phyloP scores from a whole-genome alignment of 2,113 vertebrate genomes.

The Nicator chloris region DNA sequence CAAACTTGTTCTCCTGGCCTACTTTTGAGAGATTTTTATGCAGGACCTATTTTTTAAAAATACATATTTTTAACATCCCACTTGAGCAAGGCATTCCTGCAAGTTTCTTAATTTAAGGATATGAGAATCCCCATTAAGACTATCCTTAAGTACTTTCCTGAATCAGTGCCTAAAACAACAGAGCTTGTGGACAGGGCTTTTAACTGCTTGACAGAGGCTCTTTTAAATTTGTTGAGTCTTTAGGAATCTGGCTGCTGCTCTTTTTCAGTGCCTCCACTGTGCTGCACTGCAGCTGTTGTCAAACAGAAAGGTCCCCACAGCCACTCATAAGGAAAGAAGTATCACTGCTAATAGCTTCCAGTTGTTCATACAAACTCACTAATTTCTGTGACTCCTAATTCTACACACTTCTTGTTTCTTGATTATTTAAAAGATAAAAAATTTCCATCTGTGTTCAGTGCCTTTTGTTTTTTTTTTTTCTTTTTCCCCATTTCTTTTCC shows the following conservation, averaged over 20 bases:
- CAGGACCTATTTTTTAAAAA: not conserved
- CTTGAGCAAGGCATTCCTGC: not conserved
- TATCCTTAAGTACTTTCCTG: slow-evolving; percentile 40
- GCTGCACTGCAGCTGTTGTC: not conserved
- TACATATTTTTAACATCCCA: not conserved
- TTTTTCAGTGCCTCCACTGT: not conserved
- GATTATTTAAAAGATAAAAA: not conserved
- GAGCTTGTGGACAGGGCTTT: not conserved
- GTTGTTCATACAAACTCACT: not conserved
- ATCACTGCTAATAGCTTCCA: not conserved
- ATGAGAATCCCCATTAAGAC: slow-evolving; percentile 3
- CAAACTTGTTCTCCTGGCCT: not conserved
- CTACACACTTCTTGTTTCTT: not conserved
- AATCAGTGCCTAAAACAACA: slow-evolving; percentile 23
- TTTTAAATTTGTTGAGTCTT: not conserved
- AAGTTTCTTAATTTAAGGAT: slow-evolving; percentile 4
- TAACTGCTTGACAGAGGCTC: slow-evolving; percentile 11
- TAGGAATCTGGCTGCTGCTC: slow-evolving; percentile 22
- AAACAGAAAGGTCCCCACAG: not conserved
- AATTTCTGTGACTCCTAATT: not conserved
- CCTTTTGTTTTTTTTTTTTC: not conserved
- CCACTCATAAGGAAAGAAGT: not conserved
- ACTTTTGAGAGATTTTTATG: not conserved
- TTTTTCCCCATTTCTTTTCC: accelerated
- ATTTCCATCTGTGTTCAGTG: not conserved